Evolutionary conservation across 2,797 vertebrate genomes (phyloP).

Genomic region (Trematomus bernacchii): DNA sequence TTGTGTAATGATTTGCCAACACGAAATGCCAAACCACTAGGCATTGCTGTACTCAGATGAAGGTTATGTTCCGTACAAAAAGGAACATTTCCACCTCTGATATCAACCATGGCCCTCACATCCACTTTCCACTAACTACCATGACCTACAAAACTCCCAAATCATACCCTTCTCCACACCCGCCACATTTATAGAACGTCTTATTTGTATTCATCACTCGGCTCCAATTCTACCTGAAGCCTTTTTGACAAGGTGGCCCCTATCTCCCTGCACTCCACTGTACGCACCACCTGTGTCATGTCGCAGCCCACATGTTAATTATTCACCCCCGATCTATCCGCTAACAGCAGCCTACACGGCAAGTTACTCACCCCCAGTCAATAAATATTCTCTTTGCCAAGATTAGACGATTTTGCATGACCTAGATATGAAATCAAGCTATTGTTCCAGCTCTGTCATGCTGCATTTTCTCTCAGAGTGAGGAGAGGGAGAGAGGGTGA

Average conservation of each 20-base stretch:
- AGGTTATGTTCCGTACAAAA: slow-evolving; percentile 26
- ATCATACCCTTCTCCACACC: slow-evolving; percentile 40
- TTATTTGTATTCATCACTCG: slow-evolving; percentile 60
- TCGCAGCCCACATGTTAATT: slow-evolving; percentile 62
- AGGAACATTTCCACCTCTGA: slow-evolving; percentile 32
- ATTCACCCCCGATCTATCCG: slow-evolving; percentile 65
- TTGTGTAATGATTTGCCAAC: neutral
- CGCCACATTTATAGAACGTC: slow-evolving; percentile 55
- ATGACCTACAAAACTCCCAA: slow-evolving; percentile 56
- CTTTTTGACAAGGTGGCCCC: slow-evolving; percentile 54
- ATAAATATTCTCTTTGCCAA: slow-evolving; percentile 82
- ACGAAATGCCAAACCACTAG: neutral
- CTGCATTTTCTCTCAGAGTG: slow-evolving; percentile 57
- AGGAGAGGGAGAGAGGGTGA: slow-evolving; percentile 14
- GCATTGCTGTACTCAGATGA: slow-evolving; percentile 8
- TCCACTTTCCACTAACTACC: slow-evolving; percentile 23
- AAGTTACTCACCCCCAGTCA: slow-evolving; percentile 63
- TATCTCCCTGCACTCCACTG: slow-evolving; percentile 32
- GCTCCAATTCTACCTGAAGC: slow-evolving; percentile 48
- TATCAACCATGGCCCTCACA: slow-evolving; percentile 11
- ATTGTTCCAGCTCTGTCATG: slow-evolving; percentile 71
- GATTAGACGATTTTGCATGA: slow-evolving; percentile 81
- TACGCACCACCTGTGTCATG: slow-evolving; percentile 46
- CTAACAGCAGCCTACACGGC: slow-evolving; percentile 56
- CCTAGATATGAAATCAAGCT: slow-evolving; percentile 82